Evolutionary conservation across 1,140 invertebrate genomes (phyloP), one percentile per base, ranked within the genome.

Genomic region (Drosophila ercepeae): DNA sequence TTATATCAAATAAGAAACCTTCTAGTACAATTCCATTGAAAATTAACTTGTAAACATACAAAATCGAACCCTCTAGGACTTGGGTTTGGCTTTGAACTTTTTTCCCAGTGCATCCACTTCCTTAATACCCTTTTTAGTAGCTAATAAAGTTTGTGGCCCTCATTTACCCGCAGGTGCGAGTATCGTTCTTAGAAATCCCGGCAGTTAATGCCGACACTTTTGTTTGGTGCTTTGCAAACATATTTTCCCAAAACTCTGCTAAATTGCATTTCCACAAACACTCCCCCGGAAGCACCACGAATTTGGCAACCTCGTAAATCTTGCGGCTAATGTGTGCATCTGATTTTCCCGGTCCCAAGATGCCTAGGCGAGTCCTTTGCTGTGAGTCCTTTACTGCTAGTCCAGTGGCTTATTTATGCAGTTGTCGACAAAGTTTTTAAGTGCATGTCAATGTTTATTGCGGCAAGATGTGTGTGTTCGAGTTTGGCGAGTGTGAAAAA

Each of bases 401-500:
- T 36, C 46, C 59, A 65, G 23, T 45, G 13, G 18, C 6, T 55
- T 63, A 71, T 64, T 75, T 70, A 74, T 51, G 70, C 52, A 75
- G 65, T 61, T 76, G 49, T 50, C 48, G 55, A 63, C 61, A 72
- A 81, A 81, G 72, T 81, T 81, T 64, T 59, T 67, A 81, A 81
- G 72, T 81, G 78, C 72, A 73, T 81, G 72, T 61, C 78, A 72
- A 57, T 76, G 72, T 68, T 81, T 75, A 75, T 81, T 81, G 77
- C 45, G 71, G 58, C 39, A 36, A 64, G 42, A 29, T 72, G 65
- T 71, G 54, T 34, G 36, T 32, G 59, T 6, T 16, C n/a, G 27
- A n/a, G 52, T 11, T 23, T 14, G 21, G 45, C 36, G 16, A 53
- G 69, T 34, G 49, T 29, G 13, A 65, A 63, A 50, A 32, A 51